Evolutionary conservation across 2,888 invertebrate genomes (phyloP).

Genomic region (Chaitophorus viminalis): DNA sequence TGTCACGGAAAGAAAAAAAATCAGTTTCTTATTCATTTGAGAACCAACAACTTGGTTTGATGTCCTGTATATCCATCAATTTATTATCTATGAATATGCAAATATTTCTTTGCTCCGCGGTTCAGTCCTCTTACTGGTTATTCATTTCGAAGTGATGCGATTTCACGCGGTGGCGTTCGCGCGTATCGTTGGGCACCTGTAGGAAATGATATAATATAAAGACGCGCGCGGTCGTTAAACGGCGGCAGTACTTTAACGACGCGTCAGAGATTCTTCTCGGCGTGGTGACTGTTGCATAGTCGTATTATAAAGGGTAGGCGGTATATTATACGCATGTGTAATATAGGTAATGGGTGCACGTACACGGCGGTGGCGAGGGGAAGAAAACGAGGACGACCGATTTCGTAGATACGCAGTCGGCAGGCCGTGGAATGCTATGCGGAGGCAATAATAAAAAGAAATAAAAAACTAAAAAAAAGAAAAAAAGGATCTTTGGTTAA

Average conservation of each 20-base stretch:
- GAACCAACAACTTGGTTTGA: too few relatives aligned
- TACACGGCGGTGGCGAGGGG: background rate
- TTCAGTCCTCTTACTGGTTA: too few relatives aligned
- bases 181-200: background rate
- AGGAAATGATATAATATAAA: too few relatives aligned
- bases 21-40: too few relatives aligned
- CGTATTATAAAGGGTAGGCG: too few relatives aligned
- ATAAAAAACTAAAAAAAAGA: background rate
- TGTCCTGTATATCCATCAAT: too few relatives aligned
- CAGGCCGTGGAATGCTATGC: constrained; percentile 9
- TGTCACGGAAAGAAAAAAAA: too few relatives aligned
- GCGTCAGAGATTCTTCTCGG: background rate
- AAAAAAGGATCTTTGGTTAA: too few relatives aligned
- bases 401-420: constrained; percentile 1
- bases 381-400: background rate
- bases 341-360: too few relatives aligned
- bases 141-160: background rate
- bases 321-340: too few relatives aligned
- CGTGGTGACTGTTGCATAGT: background rate
- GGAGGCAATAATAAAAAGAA: constrained; percentile 8
- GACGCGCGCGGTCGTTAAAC: background rate
- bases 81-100: too few relatives aligned
- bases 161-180: background rate
- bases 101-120: too few relatives aligned
- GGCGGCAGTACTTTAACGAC: constrained; percentile 2